These are phyloP conservation scores for Drosophila mulleri DNA, from an alignment of 2,888 invertebrate species.

Conservation along the genomic window DNA sequence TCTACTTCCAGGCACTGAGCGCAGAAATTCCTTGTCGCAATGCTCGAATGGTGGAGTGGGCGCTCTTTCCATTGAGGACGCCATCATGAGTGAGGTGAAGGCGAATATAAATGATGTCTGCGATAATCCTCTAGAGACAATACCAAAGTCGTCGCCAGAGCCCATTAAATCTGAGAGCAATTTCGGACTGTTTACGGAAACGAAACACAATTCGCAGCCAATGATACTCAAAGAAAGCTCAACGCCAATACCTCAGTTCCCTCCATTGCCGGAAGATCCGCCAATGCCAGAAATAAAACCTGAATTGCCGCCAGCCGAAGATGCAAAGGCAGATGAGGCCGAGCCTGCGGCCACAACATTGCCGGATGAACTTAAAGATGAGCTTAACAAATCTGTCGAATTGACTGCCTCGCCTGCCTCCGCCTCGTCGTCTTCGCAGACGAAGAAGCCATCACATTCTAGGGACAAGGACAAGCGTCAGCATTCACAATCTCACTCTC, in stretches of 20 bases:
- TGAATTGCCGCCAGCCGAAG: slow-evolving; percentile 8
- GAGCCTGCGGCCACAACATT: background rate
- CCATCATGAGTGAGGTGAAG: slow-evolving; percentile 66
- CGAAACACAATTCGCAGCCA: slow-evolving; percentile 5
- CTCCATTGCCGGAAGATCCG: background rate
- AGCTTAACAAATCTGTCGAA: slow-evolving; percentile 38
- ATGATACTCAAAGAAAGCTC: slow-evolving; percentile 14
- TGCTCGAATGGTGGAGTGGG: slow-evolving; percentile 24
- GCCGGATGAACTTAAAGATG: slow-evolving; percentile 38
- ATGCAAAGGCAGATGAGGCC: background rate
- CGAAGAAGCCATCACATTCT: slow-evolving; percentile 68
- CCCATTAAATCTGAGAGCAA: slow-evolving; percentile 24
- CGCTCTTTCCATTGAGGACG: slow-evolving; percentile 62
- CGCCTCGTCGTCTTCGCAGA: slow-evolving; percentile 70
- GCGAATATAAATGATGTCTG: slow-evolving; percentile 52
- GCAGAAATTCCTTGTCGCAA: slow-evolving; percentile 61
- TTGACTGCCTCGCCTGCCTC: slow-evolving; percentile 60
- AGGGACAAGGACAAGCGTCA: slow-evolving; percentile 55
- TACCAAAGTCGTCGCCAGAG: slow-evolving; percentile 9
- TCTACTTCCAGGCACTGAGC: slow-evolving; percentile 71
- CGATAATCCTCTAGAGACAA: slow-evolving; percentile 32
- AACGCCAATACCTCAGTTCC: background rate
- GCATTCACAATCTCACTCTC: slow-evolving; percentile 40
- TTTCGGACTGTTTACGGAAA: slow-evolving; percentile 24
- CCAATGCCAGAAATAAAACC: slow-evolving; percentile 24